Evolutionary conservation across 1,140 invertebrate genomes (phyloP), one percentile per base, ranked within the genome.

Genomic region (Drosophila miranda): DNA sequence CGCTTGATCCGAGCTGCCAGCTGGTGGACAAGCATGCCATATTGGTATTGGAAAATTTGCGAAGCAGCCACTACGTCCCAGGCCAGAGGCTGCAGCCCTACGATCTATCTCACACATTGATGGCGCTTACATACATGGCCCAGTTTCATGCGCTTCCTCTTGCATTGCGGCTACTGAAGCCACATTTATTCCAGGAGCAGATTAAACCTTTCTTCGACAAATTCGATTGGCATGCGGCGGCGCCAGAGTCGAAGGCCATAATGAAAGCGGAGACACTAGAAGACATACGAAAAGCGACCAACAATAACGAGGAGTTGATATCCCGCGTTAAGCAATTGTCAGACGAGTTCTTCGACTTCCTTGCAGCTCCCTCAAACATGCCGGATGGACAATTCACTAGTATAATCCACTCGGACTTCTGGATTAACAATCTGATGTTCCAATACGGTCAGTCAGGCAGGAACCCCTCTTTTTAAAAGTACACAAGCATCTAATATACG

Each of bases 351-450:
- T 82, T 88, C 44, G 48, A 55, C 13, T 86, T 84, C 26, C 28
- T 76, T 16, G 51, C 77, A 28, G 23, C 64, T 0, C 59, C 71
- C 1, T 60, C 77, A 4, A 73, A 69, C 8, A 49, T 13, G 49
- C 50, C 72, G 41, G 34, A 68, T 41, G 49, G 75, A 19, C 41
- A 91, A 0, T 94, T 92, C 87, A 91, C 91, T 0, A 93, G 92
- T 0, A 91, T 94, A 4, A 82, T 92, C 0, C 94, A 95, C 59
- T 91, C 91, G 0, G 94, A 95, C 80, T 92, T 93, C 53, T 95
- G 94, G 94, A 88, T 92, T 3, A 94, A 94, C 71, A 95, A 95
- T 62, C 91, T 94, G 0, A 91, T 95, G 83, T 78, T 92, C 9
- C 70, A 83, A 53, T 91, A 92, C 58, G 75, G 92, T 66, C 60